phyloP scores from a whole-genome alignment of 2,113 vertebrate genomes.

The Thinocorus orbignyianus region DNA sequence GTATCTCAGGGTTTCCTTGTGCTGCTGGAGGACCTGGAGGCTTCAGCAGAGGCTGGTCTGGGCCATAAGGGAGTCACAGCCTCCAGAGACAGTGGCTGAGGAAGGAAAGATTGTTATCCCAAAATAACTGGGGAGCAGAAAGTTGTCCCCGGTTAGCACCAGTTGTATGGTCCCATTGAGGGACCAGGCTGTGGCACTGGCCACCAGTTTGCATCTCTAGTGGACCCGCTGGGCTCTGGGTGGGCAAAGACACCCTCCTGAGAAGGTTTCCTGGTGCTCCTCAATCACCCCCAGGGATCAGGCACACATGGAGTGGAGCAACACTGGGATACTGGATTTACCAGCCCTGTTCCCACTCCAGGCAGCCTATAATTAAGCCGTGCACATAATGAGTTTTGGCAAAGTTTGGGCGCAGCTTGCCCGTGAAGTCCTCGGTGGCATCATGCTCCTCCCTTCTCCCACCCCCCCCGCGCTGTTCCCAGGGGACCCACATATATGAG shows the following conservation, averaged over 20 bases:
- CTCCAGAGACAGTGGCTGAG: neutral
- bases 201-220: accelerated
- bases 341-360: neutral
- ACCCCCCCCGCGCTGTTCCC: accelerated
- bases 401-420: neutral
- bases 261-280: neutral
- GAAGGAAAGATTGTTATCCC: accelerated
- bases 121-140: neutral
- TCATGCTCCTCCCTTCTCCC: neutral
- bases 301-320: neutral
- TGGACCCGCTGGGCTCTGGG: neutral
- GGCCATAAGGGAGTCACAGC: accelerated
- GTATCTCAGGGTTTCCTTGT: accelerated
- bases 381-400: neutral
- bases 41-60: neutral
- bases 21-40: neutral
- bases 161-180: accelerated
- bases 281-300: accelerated
- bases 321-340: slow-evolving; percentile 5
- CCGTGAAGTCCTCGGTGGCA: neutral
- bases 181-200: no score
- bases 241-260: neutral
- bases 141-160: neutral
- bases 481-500: neutral
- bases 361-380: slow-evolving; percentile 16